Evolutionary conservation across 2,888 invertebrate genomes (phyloP), one percentile per base, ranked within the genome.

Genomic region (Pinctada fucata): DNA sequence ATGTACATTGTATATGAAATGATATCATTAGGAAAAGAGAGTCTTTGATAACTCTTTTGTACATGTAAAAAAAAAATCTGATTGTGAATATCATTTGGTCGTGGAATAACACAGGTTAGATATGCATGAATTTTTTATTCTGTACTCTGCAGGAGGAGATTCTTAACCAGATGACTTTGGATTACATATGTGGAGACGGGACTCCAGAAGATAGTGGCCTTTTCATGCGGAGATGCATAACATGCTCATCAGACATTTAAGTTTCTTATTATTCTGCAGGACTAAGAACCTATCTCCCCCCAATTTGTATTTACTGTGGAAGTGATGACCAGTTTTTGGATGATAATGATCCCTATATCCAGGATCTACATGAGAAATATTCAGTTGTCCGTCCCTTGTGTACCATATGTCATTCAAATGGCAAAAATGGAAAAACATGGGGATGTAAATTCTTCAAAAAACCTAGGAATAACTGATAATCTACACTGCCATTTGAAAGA

Each of bases 381-480:
- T 77, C 76, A 16, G 76, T 77, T 49, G 76, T 77, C 2, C 50
- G 72, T 31, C 76, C 76, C 50, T 45, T 77, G 0, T 77, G 76
- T 72, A 50, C 10, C 31, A 3, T 5, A 31, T 77, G 76, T 48
- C 47, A 50, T 66, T 48, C 13, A n/a, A n/a, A 8, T 0, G 76
- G 76, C 47, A 50, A 66, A 48, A 52, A 77, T 5, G 52, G 66
- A 77, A 77, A 72, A 72, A 71, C 72, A 3, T 72, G 72, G 77
- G 72, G 72, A 6, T 52, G 72, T 66, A 77, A 72, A 47, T 71
- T 76, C 48, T 48, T 70, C 31, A 69, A 52, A 47, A 75, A 75
- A 48, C 51, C 31, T 8, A 58, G 31, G 31, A 31, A 31, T 31
- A 31, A 31, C 31, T 31, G 31, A 31, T 31, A 31, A 31, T 31